Evolutionary conservation across 2,113 vertebrate species (phyloP).

Genomic region (Salvelinus alpinus): DNA sequence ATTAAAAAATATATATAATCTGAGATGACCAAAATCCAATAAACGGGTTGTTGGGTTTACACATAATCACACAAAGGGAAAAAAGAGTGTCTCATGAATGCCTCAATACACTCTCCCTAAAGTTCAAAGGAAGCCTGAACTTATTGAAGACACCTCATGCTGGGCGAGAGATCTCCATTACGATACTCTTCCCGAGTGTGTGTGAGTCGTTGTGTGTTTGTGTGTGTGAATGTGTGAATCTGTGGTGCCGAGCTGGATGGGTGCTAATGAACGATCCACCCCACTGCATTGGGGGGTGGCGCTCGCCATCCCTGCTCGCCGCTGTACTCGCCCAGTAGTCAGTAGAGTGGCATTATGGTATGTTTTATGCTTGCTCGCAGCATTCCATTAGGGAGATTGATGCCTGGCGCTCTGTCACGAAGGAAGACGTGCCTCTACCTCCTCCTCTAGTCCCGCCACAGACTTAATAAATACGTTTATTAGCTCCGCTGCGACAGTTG

Average conservation of each 20-base stretch:
- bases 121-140: conserved; percentile 25
- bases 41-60: neutral
- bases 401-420: conserved; percentile 66
- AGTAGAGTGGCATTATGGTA: conserved; percentile 51
- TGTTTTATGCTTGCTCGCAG: conserved; percentile 65
- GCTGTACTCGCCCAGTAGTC: conserved; percentile 40
- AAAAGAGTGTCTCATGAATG: conserved; percentile 21
- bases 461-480: conserved; percentile 76
- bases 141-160: conserved; percentile 30
- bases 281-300: neutral
- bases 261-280: conserved; percentile 43
- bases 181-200: conserved; percentile 31
- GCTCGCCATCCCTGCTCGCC: neutral
- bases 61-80: conserved; percentile 26
- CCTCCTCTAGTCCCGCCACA: conserved; percentile 39
- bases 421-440: conserved; percentile 49
- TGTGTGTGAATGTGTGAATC: too few species aligned
- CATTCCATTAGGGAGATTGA: conserved; percentile 77
- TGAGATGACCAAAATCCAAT: neutral
- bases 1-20: neutral
- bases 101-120: conserved; percentile 5
- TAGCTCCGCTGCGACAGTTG: conserved; percentile 52
- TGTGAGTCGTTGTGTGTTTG: neutral
- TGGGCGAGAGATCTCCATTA: conserved; percentile 13
- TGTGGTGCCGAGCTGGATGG: conserved; percentile 27